Evolutionary conservation across 1,140 invertebrate genomes (phyloP).

Genomic region (Neotoxoptera formosana): DNA sequence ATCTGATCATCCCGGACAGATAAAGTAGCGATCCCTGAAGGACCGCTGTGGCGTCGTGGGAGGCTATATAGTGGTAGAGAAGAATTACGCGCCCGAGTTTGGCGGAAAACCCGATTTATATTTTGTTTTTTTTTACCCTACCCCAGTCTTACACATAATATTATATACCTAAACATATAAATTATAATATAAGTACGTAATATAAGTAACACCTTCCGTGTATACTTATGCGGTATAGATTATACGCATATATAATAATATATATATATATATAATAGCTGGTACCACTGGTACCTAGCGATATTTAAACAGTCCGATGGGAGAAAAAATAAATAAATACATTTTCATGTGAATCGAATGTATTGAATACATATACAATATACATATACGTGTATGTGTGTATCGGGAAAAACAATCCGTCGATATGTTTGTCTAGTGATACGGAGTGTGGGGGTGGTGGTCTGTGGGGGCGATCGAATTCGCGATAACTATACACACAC

Average conservation of each 20-base stretch:
- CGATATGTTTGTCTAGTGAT: neutral
- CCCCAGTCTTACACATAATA: neutral
- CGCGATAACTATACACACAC: neutral
- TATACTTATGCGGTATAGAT: neutral
- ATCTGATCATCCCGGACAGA: neutral
- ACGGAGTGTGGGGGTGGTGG: neutral
- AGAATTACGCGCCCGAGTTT: neutral
- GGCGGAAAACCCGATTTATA: neutral
- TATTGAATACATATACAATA: neutral
- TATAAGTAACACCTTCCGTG: neutral
- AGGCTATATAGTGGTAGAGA: neutral
- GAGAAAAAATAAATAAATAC: neutral
- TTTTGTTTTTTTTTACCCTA: neutral
- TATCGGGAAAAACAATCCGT: neutral
- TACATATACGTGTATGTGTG: neutral
- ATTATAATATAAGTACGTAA: neutral
- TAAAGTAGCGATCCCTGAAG: neutral
- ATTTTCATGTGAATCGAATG: neutral
- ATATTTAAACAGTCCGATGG: no score
- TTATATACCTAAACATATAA: no score
- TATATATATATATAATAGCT: no score
- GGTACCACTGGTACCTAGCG: no score
- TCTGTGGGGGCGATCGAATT: neutral
- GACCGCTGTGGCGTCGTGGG: neutral
- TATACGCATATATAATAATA: no score